phyloP scores from a whole-genome alignment of 2,113 vertebrate species.

The Proteles cristata region DNA sequence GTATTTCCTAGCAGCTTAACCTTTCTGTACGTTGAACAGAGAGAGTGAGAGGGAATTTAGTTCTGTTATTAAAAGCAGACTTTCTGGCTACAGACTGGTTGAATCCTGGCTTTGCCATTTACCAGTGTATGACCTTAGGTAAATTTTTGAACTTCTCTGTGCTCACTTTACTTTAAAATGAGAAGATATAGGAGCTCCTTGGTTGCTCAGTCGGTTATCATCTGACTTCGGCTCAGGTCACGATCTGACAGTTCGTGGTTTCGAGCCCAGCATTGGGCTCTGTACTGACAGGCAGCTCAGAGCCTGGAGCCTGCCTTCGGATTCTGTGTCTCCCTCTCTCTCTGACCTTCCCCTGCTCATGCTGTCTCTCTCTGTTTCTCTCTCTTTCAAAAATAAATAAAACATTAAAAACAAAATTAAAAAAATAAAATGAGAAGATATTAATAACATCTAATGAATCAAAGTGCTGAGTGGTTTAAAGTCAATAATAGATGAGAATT shows the following conservation, averaged over 20 bases:
- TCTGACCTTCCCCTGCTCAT: too few species aligned
- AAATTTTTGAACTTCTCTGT: constrained; percentile 16
- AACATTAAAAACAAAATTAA: too few species aligned
- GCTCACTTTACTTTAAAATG: constrained; percentile 37
- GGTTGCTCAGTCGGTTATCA: too few species aligned
- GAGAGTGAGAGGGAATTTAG: neutral
- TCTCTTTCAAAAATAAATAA: too few species aligned
- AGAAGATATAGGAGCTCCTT: neutral
- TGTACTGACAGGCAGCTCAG: too few species aligned
- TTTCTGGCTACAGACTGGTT: neutral
- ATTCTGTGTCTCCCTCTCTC: too few species aligned
- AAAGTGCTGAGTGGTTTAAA: neutral
- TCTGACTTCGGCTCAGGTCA: too few species aligned
- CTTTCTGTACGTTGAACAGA: neutral
- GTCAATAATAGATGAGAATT: constrained; percentile 1
- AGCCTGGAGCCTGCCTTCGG: too few species aligned
- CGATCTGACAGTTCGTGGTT: too few species aligned
- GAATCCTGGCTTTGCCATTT: neutral
- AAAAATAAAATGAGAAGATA: constrained; percentile 13
- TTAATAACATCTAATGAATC: neutral
- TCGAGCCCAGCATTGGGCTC: too few species aligned
- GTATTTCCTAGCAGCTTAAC: neutral
- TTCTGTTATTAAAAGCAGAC: neutral
- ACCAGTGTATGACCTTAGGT: neutral
- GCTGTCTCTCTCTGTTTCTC: too few species aligned